A percentile compares a stretch with the other conserved stretches of the same genome.
Evolutionary conservation across 2,113 vertebrate genomes (phyloP).

Genomic region (Alexandromys fortis): DNA sequence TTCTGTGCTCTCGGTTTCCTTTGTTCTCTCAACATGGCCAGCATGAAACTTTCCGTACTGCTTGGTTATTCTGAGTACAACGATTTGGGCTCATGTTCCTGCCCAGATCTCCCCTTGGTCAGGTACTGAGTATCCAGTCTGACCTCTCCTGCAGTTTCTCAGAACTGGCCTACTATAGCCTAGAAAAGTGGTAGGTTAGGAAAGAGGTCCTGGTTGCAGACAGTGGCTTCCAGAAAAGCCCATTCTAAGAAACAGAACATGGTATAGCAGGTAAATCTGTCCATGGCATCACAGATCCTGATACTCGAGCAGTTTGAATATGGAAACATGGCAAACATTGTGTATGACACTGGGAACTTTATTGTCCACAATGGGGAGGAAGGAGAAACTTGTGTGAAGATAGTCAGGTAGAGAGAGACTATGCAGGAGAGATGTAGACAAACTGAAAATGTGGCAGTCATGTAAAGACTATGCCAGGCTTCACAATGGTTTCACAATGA

Average conservation of each 20-base stretch:
- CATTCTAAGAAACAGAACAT: neutral
- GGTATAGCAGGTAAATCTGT: neutral
- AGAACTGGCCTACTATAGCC: neutral
- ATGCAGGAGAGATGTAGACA: neutral
- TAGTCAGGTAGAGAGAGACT: neutral
- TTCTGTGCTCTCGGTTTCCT: neutral
- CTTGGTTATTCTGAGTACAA: neutral
- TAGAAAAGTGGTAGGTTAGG: neutral
- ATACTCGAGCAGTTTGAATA: neutral
- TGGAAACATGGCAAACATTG: neutral
- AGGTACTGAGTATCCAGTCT: neutral
- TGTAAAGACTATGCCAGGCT: no score
- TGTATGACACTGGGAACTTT: neutral
- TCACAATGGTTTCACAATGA: neutral
- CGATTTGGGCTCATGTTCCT: neutral
- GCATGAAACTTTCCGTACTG: neutral
- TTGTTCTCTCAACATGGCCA: neutral
- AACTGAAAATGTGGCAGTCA: accelerated
- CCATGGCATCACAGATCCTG: neutral
- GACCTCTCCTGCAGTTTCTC: neutral
- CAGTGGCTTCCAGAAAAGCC: neutral
- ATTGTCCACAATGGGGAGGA: neutral
- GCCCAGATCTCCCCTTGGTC: neutral
- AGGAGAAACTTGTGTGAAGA: neutral
- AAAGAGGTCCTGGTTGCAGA: neutral